Evolutionary conservation across 1,140 invertebrate genomes (phyloP), one percentile per base, ranked within the genome.

Genomic region (Drosophila tani): DNA sequence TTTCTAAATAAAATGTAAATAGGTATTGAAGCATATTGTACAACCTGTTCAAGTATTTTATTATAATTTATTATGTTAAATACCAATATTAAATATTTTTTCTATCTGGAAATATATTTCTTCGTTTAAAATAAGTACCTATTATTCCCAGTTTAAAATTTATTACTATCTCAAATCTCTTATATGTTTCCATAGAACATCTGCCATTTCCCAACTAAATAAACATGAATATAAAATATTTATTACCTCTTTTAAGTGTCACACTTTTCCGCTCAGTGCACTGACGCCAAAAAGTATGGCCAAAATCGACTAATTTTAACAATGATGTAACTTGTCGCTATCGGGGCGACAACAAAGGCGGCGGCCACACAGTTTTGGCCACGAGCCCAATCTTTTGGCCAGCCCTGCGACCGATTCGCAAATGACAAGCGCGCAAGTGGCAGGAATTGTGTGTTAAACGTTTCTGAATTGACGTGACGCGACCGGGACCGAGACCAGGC

Each of bases 241-340:
- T 15, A 40, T 14, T 5, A 38, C 4, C 11, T 19, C 2, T 5
- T 19, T 35, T 8, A 12, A 1, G 2, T 55, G 0, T 3, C 3
- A 15, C 6, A 2, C 15, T 58, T 58, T 58, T 8, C 11, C 14
- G 15, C 51, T 19, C 32, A 19, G 67, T 43, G 17, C 75, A 47
- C 63, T 60, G 76, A 78, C 58, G 65, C 47, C 49, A 50, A 70
- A 87, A 59, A 78, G 46, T 62, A 70, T 73, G 56, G 41, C 50
- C 45, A 68, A 60, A 81, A 63, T 79, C 82, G 58, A 77, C 84
- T 91, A 91, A 91, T 86, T 91, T 91, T 91, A 91, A 91, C 84
- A 91, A 91, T 91, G 90, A 91, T 91, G 90, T 91, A 91, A 91
- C 66, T 73, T 86, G 82, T 91, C 90, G 88, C 82, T 66, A 88